Base-by-base conservation (phyloP, 92 coral and sea anemone species). In the Umimayanthus chanpuru region DNA sequence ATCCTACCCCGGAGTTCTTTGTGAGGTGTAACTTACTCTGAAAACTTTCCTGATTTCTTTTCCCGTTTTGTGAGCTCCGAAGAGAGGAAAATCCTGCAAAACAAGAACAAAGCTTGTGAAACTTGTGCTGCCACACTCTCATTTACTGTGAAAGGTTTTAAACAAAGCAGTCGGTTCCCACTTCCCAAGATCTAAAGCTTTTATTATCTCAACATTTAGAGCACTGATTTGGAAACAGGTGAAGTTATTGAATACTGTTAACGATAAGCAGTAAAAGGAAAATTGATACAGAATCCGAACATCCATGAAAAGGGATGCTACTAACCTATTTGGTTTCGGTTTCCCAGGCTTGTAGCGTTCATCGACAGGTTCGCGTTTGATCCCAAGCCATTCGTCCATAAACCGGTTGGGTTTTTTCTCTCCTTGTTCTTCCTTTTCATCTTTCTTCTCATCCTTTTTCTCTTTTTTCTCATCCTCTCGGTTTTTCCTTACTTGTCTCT, bases 251-350 rank as follows among this genome's bases (percentile, higher is more conserved):
- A n/a, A n/a, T n/a, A n/a, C n/a, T n/a, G n/a, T n/a, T n/a, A n/a
- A n/a, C n/a, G n/a, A n/a, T n/a, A n/a, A n/a, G n/a, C n/a, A n/a
- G n/a, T n/a, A n/a, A n/a, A n/a, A n/a, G n/a, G n/a, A n/a, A n/a
- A n/a, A n/a, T n/a, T n/a, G 2, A 32, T 32, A 32, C 36, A 32
- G 36, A 32, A 32, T 32, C 36, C 36, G 36, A 32, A 32, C 2
- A 32, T 2, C 36, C 36, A 32, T 32, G 30, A 30, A 8, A 10
- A 1, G 9, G 23, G 38, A 47, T 36, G 21, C 41, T 2, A 68
- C 93, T 85, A 8, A 93, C 99, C 99, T 96, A 89, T 95, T 96
- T 70, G 98, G 96, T 8, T 93, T 96, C 28, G 97, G 99, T 85
- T 93, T 96, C 9, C 95, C 98, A 8, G 99, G 99, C 71, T 92